These are phyloP conservation scores for Diadumene lineata DNA, from an alignment of 92 coral and sea anemone species.

Conservation along the genomic window DNA sequence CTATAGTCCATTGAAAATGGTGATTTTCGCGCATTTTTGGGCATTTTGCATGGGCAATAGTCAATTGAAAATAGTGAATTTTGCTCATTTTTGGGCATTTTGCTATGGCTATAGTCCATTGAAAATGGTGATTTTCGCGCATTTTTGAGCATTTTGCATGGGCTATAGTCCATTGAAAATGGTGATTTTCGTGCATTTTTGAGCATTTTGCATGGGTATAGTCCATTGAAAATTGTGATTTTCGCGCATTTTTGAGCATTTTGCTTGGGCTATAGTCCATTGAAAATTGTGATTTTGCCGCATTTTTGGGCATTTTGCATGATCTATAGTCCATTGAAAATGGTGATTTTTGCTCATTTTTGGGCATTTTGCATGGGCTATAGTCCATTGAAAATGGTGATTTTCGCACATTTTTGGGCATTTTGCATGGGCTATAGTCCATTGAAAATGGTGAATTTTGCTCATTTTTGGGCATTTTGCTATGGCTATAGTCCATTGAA, in stretches of 20 bases:
- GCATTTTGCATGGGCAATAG: constrained; percentile 1
- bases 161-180: not conserved
- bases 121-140: not conserved
- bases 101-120: not conserved
- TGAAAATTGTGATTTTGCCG: not conserved
- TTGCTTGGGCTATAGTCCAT: not conserved
- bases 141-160: not conserved
- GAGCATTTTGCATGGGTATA: not conserved
- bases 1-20: not conserved
- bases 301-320: not conserved
- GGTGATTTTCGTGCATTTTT: not conserved
- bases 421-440: too few species aligned
- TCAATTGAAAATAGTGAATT: not conserved
- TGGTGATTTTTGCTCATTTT: not conserved
- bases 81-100: not conserved
- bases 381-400: not conserved
- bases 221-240: not conserved
- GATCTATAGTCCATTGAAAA: not conserved
- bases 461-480: too few species aligned
- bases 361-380: not conserved
- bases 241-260: not conserved
- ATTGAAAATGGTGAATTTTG: too few species aligned
- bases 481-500: too few species aligned
- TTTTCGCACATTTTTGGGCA: too few species aligned
- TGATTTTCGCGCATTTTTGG: not conserved